Evolutionary conservation across 2,797 vertebrate species (phyloP).

Genomic region (Perodicticus potto): DNA sequence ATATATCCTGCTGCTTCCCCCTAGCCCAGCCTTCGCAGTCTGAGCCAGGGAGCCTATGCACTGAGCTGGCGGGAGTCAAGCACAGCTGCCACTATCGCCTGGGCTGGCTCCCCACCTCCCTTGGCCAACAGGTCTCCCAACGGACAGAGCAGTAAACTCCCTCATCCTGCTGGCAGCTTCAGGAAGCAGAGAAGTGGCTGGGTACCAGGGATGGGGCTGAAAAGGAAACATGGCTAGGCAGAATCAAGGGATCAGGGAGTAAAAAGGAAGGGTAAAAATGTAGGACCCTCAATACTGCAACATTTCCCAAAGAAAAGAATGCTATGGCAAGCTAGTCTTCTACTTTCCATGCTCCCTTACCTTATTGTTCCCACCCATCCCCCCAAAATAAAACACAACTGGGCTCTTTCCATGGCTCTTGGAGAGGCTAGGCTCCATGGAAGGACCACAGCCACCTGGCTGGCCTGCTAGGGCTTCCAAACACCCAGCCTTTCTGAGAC

Average conservation of each 20-base stretch:
- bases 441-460: not conserved
- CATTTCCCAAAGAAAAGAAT: not conserved
- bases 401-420: not conserved
- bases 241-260: not conserved
- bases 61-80: conserved; percentile 74
- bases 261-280: not conserved
- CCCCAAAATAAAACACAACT: not conserved
- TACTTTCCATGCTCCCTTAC: not conserved
- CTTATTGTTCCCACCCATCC: too few species aligned
- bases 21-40: conserved; percentile 51
- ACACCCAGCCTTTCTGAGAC: not conserved
- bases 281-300: not conserved
- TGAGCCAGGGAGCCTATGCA: conserved; percentile 60
- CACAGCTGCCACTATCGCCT: conserved; percentile 81
- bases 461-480: not conserved
- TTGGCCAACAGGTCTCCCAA: conserved; percentile 85
- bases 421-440: not conserved
- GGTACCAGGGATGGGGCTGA: conserved; percentile 58
- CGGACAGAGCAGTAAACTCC: conserved; percentile 48
- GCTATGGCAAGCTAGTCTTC: not conserved
- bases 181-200: conserved; percentile 62
- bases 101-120: conserved; percentile 61
- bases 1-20: not conserved
- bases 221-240: conserved; percentile 3
- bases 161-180: conserved; percentile 76